These are phyloP conservation scores for Hippocampus zosterae DNA, from an alignment of 2,113 vertebrate species.

Conservation along the genomic window DNA sequence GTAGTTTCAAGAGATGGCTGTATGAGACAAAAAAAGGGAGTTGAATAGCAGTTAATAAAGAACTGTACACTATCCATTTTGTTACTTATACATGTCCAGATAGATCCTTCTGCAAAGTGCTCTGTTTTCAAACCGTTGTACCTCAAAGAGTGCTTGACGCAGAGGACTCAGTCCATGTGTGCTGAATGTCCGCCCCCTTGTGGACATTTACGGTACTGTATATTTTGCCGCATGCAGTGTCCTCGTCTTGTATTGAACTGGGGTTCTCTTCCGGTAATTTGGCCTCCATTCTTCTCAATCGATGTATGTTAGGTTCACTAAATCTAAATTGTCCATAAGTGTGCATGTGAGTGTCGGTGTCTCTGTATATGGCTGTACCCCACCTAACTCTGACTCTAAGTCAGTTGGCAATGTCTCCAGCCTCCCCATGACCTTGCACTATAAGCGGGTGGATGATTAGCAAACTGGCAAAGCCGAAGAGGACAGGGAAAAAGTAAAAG, in stretches of 20 bases:
- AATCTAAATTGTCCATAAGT: neutral
- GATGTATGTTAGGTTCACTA: neutral
- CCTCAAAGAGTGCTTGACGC: neutral
- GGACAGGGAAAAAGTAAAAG: neutral
- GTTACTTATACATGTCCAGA: neutral
- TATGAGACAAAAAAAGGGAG: neutral
- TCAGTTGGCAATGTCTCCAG: neutral
- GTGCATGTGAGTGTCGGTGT: neutral
- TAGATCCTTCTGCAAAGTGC: neutral
- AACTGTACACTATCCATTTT: neutral
- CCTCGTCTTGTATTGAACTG: neutral
- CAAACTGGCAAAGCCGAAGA: neutral
- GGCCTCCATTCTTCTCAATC: neutral
- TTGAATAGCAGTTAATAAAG: neutral
- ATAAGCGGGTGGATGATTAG: neutral
- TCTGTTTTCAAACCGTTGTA: neutral
- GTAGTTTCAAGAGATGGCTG: neutral
- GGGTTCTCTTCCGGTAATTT: neutral
- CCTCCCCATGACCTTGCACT: neutral
- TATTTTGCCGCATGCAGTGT: neutral
- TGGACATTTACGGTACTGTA: neutral
- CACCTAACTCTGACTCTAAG: neutral
- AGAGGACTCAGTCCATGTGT: neutral
- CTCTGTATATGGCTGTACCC: neutral
- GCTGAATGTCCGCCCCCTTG: constrained; percentile 2